Evolutionary conservation across 2,888 invertebrate genomes (phyloP).

Genomic region (Andrena bucephala): DNA sequence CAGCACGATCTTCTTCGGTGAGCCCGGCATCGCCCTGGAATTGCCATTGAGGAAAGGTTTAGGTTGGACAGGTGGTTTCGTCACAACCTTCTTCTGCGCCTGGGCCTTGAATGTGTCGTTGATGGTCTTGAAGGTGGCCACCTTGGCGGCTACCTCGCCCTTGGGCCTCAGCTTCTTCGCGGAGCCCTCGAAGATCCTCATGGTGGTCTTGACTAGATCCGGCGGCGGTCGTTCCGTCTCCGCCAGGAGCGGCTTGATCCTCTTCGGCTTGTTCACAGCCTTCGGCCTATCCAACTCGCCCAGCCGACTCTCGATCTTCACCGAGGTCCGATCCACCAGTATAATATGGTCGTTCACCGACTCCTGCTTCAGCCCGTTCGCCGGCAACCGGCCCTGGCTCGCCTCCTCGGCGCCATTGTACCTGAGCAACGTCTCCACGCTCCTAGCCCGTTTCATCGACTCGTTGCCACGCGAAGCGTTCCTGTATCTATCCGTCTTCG

Average conservation of each 20-base stretch:
- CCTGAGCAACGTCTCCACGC: slow-evolving; percentile 93
- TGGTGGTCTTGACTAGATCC: slow-evolving; percentile 94
- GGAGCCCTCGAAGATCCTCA: slow-evolving; percentile 92
- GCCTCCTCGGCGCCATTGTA: slow-evolving; percentile 85
- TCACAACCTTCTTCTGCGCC: slow-evolving; percentile 84
- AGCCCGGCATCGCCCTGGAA: slow-evolving; percentile 75
- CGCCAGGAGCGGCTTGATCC: slow-evolving; percentile 88
- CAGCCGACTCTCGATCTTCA: slow-evolving; percentile 82
- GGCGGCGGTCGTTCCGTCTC: slow-evolving; percentile 94
- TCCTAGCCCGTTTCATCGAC: slow-evolving; percentile 93
- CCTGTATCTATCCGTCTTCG: slow-evolving; percentile 85
- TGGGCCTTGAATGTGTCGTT: slow-evolving; percentile 87
- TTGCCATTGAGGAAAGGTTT: slow-evolving; percentile 84
- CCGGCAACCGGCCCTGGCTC: slow-evolving; percentile 16
- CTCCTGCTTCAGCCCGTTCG: slow-evolving; percentile 78
- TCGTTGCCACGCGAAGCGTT: slow-evolving; percentile 87
- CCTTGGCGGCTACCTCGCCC: slow-evolving; percentile 88
- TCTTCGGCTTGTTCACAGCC: slow-evolving; percentile 87
- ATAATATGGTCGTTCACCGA: slow-evolving; percentile 86
- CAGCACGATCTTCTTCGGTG: slow-evolving; percentile 80
- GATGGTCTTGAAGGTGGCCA: slow-evolving; percentile 88
- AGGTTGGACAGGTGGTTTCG: slow-evolving; percentile 86
- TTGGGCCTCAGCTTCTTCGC: slow-evolving; percentile 84
- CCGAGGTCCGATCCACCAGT: slow-evolving; percentile 81
- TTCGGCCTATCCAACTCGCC: slow-evolving; percentile 84